Percentiles rank a stretch among this genome's conserved stretches.
These are phyloP conservation scores for Epicauta chinensis DNA, from an alignment of 1,140 invertebrate genomes.

Conservation along the genomic window DNA sequence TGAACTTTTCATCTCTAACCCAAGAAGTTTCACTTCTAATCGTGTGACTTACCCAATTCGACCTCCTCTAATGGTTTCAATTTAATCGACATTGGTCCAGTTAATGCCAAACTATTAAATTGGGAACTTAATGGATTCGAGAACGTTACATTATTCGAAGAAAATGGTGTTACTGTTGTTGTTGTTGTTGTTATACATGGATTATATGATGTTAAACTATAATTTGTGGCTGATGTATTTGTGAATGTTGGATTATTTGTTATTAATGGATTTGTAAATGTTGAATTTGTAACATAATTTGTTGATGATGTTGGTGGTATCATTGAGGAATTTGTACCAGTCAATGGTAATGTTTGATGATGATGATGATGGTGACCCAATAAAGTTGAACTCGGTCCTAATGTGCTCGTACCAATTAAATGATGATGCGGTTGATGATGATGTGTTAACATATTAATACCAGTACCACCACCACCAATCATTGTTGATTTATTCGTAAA, in stretches of 20 bases:
- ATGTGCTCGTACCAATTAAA: background rate
- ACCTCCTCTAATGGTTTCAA: conserved; percentile 63
- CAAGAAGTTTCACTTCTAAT: too few species aligned
- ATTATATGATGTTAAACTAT: conserved; percentile 34
- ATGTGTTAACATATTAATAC: conserved; percentile 14
- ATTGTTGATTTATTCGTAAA: conserved; percentile 45
- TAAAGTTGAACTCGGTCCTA: conserved; percentile 30
- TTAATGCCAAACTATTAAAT: conserved; percentile 37
- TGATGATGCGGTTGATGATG: too few species aligned
- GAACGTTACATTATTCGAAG: conserved; percentile 39
- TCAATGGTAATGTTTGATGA: conserved; percentile 10
- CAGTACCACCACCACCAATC: conserved; percentile 23
- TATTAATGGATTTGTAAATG: conserved; percentile 54
- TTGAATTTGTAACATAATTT: conserved; percentile 46
- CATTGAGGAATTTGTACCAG: conserved; percentile 8
- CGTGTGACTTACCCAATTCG: conserved; percentile 51
- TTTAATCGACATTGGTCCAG: conserved; percentile 53
- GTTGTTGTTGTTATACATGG: conserved; percentile 26
- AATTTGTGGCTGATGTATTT: conserved; percentile 32
- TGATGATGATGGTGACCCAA: conserved; percentile 28
- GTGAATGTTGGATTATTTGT: conserved; percentile 39
- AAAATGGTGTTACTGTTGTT: conserved; percentile 29
- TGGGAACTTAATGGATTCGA: conserved; percentile 40
- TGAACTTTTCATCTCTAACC: too few species aligned
- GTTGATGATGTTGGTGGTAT: conserved; percentile 45